Evolutionary conservation across 2,113 vertebrate genomes (phyloP), one percentile per base, ranked within the genome.

Genomic region (Tympanuchus pallidicinctus): DNA sequence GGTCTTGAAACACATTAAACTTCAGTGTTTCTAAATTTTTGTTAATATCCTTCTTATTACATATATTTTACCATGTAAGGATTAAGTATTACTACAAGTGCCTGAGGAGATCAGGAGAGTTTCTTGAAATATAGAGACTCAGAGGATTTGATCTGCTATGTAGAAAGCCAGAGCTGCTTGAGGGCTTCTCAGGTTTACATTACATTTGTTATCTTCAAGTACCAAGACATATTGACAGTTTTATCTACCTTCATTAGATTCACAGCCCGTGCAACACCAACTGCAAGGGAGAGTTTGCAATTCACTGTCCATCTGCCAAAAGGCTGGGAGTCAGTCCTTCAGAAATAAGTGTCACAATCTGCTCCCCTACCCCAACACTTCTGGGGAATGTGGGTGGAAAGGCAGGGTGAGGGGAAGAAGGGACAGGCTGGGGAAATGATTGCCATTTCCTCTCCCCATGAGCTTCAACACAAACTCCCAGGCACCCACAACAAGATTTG

Each of bases 171-270:
- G 32, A 0, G 0, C 48, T 50, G 34, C 15, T 40, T 27, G 11
- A 4, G 15, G 69, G 43, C 70, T 82, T 92, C 92, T 91, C 54
- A 27, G 79, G 65, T 94, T 96, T 96, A 72, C 56, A 52, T 74
- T 78, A 89, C 75, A 82, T 84, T 91, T 87, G 95, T 97, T 94
- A 95, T 90, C 88, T 82, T 61, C 67, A 43, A 89, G 75, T 78
- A 88, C 83, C 67, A 84, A 40, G 86, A 82, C 67, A 83, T 89
- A 91, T 57, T 94, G 94, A 96, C 94, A 96, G 92, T 82, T 95
- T 95, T 96, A 96, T 93, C 94, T 80, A 93, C 89, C 67, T 95
- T 92, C 73, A 6, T 20, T 65, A 79, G 74, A 66, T 66, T 6
- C 3, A 43, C 7, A 2, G 84, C 42, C 72, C 63, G 63, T 81